Conservation (phyloP, 2,113 vertebrate genomes). For the Pituophis catenifer region DNA sequence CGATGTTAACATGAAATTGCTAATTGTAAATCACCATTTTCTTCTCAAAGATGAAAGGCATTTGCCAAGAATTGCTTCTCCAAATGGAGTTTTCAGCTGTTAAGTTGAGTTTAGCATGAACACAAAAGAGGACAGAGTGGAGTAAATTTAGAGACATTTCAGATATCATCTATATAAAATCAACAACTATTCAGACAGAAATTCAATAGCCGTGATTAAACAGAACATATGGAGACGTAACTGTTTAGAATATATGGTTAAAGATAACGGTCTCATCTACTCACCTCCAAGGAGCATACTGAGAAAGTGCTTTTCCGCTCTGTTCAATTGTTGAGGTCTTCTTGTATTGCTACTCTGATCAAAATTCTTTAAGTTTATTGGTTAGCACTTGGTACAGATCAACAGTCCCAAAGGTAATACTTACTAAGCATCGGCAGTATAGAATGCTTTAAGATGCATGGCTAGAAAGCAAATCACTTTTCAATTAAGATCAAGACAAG, state of each 20-base stretch:
- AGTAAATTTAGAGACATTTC: constrained; percentile 19
- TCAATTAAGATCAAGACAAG: background rate
- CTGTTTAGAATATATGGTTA: background rate
- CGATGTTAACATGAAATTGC: constrained; percentile 41
- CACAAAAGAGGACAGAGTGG: background rate
- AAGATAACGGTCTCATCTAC: background rate
- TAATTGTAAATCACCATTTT: constrained; percentile 58
- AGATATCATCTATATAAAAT: constrained; percentile 19
- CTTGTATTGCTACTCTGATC: constrained; percentile 1
- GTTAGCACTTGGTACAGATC: constrained; percentile 21
- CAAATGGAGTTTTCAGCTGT: constrained; percentile 44
- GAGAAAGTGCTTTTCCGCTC: background rate
- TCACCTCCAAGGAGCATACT: background rate
- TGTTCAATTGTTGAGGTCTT: background rate
- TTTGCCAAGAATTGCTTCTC: constrained; percentile 49
- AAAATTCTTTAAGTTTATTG: background rate
- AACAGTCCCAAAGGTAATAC: constrained; percentile 5
- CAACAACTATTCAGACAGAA: constrained; percentile 13
- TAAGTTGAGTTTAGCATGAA: constrained; percentile 25
- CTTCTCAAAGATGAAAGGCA: constrained; percentile 49
- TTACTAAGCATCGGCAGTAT: background rate
- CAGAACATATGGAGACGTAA: background rate
- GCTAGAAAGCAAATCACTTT: background rate
- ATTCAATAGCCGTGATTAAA: constrained; percentile 10
- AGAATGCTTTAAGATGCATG: background rate